Evolutionary conservation across 2,888 invertebrate genomes (phyloP), one percentile per base, ranked within the genome.

Genomic region (Nymphalis c-album): DNA sequence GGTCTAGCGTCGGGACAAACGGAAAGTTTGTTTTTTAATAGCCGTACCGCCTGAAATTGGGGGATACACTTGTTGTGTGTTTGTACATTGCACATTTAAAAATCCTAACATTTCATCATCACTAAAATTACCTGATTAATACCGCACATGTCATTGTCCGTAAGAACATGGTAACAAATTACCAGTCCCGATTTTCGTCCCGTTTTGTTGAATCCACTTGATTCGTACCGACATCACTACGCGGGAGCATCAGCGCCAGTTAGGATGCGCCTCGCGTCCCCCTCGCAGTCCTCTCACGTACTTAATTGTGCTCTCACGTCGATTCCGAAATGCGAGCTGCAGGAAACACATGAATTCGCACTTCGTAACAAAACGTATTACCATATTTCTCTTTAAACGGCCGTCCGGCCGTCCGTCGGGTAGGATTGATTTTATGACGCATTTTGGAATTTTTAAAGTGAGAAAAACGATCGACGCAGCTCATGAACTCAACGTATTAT

Each of bases 201-300:
- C 55, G 55, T n/a, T 57, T 57, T 57, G 2, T n/a, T 7, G 7
- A 8, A 57, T 7, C 13, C 1, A 8, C n/a, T 31, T 7, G 0
- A n/a, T n/a, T 35, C n/a, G 1, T 17, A 8, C 17, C 26, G 45
- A 60, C 55, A 31, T 51, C 60, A 60, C 50, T 55, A 59, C 59
- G 5, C 13, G 58, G 1, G 40, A 59, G 58, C 72, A 76, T 77
- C 75, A 76, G 48, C 17, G 71, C 67, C 71, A 73, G 73, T 79
- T 74, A 73, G 77, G 73, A 78, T 78, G 73, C 77, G 35, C 68
- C 63, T 26, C 55, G 63, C 68, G 73, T 72, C 60, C 46, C 22
- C 22, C 65, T 67, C 76, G 73, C 73, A 83, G 75, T 81, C 81
- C 67, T 64, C 78, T 82, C 87, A 87, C 87, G 87, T 86, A 74